phyloP scores from a whole-genome alignment of 2,888 invertebrate genomes.

The Zele albiditarsus region DNA sequence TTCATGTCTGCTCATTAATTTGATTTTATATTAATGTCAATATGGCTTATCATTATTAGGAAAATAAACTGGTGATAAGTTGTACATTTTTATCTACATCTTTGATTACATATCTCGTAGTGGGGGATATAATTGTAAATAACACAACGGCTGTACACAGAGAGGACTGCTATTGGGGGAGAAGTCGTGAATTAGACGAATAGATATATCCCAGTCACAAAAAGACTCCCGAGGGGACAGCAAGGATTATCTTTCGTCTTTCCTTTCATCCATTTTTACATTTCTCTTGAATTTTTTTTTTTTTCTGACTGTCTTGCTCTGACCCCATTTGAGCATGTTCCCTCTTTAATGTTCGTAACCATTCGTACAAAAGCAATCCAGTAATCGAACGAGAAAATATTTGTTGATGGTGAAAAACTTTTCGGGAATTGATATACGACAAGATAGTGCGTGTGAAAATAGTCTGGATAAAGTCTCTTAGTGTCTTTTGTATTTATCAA shows the following conservation, averaged over 20 bases:
- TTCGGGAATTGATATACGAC: not conserved
- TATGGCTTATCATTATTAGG: no score
- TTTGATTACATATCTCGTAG: no score
- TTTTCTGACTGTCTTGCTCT: not conserved
- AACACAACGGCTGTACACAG: not conserved
- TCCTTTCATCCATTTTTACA: not conserved
- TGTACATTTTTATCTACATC: no score
- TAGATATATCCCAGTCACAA: not conserved
- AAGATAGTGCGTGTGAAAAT: not conserved
- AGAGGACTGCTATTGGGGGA: not conserved
- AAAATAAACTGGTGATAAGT: no score
- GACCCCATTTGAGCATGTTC: no score
- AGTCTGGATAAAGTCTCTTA: not conserved
- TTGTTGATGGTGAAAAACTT: slow-evolving; percentile 20
- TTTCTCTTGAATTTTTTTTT: not conserved
- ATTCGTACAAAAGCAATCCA: not conserved
- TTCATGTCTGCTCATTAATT: no score
- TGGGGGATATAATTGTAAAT: not conserved
- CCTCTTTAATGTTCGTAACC: no score
- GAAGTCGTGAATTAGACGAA: slow-evolving; percentile 4
- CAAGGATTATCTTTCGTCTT: slow-evolving; percentile 13
- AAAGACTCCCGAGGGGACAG: slow-evolving; percentile 12
- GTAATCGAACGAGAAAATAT: slow-evolving; percentile 41
- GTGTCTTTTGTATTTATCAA: no score
- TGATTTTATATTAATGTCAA: no score